Percentiles rank a stretch among this genome's conserved stretches.
Conservation (phyloP, 2,797 vertebrate species). For the Gallinago solitaria region DNA sequence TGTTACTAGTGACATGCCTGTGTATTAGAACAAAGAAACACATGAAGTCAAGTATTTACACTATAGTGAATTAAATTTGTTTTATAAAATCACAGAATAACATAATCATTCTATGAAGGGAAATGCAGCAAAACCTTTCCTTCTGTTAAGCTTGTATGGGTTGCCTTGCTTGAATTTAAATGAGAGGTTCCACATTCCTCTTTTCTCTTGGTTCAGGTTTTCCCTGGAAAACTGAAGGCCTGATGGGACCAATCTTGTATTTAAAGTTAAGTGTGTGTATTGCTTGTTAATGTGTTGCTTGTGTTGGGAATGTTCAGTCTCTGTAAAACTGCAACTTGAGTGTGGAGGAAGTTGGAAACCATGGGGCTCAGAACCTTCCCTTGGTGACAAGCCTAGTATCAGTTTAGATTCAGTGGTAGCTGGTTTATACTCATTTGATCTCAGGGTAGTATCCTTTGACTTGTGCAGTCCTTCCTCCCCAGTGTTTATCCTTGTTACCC, state of each 20-base stretch:
- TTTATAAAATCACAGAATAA: not conserved
- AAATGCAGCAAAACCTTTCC: not conserved
- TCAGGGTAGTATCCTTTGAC: not conserved
- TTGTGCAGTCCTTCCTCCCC: not conserved
- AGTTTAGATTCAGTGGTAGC: not conserved
- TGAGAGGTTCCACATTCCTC: not conserved
- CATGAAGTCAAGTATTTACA: not conserved
- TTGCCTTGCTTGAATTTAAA: not conserved
- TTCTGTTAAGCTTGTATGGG: not conserved
- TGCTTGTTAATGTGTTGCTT: not conserved
- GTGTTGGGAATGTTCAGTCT: not conserved
- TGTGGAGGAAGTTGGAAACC: not conserved
- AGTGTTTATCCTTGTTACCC: not conserved
- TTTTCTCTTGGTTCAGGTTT: not conserved
- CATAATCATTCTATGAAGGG: too few relatives aligned
- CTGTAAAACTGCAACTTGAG: not conserved
- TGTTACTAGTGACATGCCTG: not conserved
- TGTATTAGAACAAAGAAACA: slow-evolving; percentile 24
- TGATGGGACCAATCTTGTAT: not conserved
- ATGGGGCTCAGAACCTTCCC: not conserved
- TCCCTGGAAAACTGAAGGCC: not conserved
- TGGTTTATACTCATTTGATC: not conserved
- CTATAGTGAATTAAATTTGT: not conserved
- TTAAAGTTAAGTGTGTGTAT: not conserved
- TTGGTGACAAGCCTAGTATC: not conserved